Evolutionary conservation across 2,888 invertebrate species (phyloP).

Genomic region (Smittia aterrima): DNA sequence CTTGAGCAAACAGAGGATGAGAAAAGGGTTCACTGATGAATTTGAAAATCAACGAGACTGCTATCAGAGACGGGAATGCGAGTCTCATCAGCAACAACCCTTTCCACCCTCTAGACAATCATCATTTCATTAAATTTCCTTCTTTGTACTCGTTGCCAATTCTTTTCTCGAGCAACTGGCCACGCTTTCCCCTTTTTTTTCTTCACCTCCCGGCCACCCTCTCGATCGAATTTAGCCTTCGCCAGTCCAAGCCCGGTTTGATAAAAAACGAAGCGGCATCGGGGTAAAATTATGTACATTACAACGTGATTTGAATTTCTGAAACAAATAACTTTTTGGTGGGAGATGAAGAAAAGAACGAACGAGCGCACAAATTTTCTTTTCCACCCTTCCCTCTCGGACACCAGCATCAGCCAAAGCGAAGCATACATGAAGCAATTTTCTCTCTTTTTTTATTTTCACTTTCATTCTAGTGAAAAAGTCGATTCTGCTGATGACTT

Average conservation of each 20-base stretch:
- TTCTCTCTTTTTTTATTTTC: too few relatives aligned
- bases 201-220: neutral
- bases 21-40: slow-evolving; percentile 14
- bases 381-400: too few relatives aligned
- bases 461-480: too few relatives aligned
- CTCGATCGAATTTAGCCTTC: neutral
- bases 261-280: slow-evolving; percentile 35
- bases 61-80: neutral
- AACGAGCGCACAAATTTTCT: neutral
- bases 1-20: neutral
- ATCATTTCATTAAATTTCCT: slow-evolving; percentile 36
- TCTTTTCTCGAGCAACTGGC: slow-evolving; percentile 26
- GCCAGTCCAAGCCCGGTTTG: neutral
- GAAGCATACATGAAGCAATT: too few relatives aligned
- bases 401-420: too few relatives aligned
- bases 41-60: neutral
- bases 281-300: slow-evolving; percentile 38
- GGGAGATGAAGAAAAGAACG: slow-evolving; percentile 16
- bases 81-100: slow-evolving; percentile 16
- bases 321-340: slow-evolving; percentile 13
- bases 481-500: too few relatives aligned
- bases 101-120: slow-evolving; percentile 20
- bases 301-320: slow-evolving; percentile 39
- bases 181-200: neutral
- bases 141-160: slow-evolving; percentile 17